Conservation (phyloP, 2,797 vertebrate species). For the Halcyon smyrnensis region DNA sequence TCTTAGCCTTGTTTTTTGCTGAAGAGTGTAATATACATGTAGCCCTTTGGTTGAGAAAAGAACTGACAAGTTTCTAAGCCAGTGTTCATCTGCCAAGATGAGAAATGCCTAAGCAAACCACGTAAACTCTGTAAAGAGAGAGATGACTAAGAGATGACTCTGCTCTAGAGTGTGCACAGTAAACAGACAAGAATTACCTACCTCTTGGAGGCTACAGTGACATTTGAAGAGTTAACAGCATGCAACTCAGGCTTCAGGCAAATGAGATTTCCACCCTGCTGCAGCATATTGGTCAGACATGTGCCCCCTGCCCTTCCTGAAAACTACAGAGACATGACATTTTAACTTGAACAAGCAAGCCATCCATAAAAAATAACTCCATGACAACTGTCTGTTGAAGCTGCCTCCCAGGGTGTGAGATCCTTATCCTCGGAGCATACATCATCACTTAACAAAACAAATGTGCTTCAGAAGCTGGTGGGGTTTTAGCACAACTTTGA, state of each 20-base stretch:
- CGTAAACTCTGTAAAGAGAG: background rate
- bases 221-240: background rate
- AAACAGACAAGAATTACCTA: background rate
- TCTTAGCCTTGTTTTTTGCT: background rate
- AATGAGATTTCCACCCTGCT: background rate
- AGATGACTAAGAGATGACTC: background rate
- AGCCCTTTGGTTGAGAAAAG: rapidly evolving
- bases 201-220: background rate
- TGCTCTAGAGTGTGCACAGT: rapidly evolving
- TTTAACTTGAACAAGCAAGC: background rate
- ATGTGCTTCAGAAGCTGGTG: background rate
- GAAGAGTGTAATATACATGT: background rate
- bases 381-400: background rate
- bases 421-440: too few relatives aligned
- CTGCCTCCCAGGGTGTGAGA: background rate
- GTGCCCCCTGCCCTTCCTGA: background rate
- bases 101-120: background rate
- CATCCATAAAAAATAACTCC: background rate
- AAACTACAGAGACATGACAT: slow-evolving; percentile 10
- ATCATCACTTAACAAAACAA: background rate
- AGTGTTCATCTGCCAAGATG: background rate
- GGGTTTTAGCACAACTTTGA: background rate
- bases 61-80: background rate
- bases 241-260: background rate
- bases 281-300: background rate